Base-by-base conservation (phyloP, 2,113 vertebrate species). In the Muntiacus reevesi region DNA sequence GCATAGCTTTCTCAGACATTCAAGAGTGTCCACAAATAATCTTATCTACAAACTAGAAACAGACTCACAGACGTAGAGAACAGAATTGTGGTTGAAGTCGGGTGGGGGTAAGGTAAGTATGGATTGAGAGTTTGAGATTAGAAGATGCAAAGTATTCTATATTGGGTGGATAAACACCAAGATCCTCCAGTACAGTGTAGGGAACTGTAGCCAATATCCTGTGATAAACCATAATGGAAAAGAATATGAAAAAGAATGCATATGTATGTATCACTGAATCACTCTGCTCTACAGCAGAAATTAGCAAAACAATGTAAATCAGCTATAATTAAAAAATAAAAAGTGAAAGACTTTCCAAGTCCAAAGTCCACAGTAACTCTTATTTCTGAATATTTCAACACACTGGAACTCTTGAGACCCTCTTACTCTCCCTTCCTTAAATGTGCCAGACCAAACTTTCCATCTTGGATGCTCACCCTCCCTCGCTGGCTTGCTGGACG, bases 391-490 rank as follows among this genome's bases (percentile, higher is more conserved):
- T 76, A 27, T 23, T 7, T 89, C 52, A 82, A 5, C 16, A 11
- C 40, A 40, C n/a, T 30, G 85, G 28, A 28, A 60, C n/a, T 79
- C 7, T 1, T 78, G 5, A n/a, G 23, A 62, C 13, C 43, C 33
- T 81, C 64, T 55, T 27, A 8, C 13, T 94, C 3, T 54, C 2
- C 14, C 71, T 45, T 43, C 64, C 87, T 30, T 71, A 30, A 55
- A 40, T 5, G 10, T 4, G 13, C 28, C 28, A 78, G 79, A 27
- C 12, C 9, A 5, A 40, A 40, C 25, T 19, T 52, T 40, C 87
- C 17, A 40, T 40, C 28, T 71, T 6, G 6, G 36, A 11, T 62
- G 11, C 50, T 78, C 23, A 0, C 2, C 0, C 36, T 47, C 16
- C 25, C 45, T 8, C 13, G 10, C 62, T 45, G 30, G 19, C n/a